These are phyloP conservation scores for Erythrocebus patas DNA, from an alignment of 2,113 vertebrate species.

Conservation along the genomic window DNA sequence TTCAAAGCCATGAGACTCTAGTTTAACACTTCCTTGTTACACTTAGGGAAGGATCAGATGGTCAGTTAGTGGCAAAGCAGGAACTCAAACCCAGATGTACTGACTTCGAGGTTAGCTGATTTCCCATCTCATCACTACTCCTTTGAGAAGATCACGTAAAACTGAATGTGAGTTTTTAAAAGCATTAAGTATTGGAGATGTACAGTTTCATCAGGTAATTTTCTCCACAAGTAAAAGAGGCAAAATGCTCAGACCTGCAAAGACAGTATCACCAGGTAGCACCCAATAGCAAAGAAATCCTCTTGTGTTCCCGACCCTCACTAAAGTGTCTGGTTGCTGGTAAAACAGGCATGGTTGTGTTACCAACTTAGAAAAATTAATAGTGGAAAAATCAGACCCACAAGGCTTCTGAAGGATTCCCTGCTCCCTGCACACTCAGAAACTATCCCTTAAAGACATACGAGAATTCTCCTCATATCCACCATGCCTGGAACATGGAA, in stretches of 20 bases:
- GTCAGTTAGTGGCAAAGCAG: not conserved
- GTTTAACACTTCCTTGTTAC: not conserved
- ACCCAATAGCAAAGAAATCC: not conserved
- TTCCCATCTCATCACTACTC: not conserved
- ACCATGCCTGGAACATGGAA: not conserved
- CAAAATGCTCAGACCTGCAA: conserved; percentile 3
- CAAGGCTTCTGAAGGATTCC: conserved; percentile 23
- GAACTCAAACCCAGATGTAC: not conserved
- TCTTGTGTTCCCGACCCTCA: not conserved
- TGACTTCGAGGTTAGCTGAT: not conserved
- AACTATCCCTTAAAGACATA: conserved; percentile 6
- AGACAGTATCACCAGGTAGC: not conserved
- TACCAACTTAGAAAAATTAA: not conserved
- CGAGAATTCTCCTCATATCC: not conserved
- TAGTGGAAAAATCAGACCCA: conserved; percentile 16
- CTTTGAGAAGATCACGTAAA: not conserved
- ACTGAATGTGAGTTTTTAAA: conserved; percentile 1
- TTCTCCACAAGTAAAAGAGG: not conserved
- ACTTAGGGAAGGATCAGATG: not conserved
- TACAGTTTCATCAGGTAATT: not conserved
- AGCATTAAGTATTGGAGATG: not conserved
- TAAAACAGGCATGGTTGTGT: not conserved
- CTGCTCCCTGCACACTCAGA: not conserved
- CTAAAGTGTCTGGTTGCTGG: not conserved
- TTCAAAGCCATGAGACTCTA: conserved; percentile 6